Percentiles rank a stretch among this genome's conserved stretches.
phyloP scores from a whole-genome alignment of 2,113 vertebrate species.

The Polyodon spathula region DNA sequence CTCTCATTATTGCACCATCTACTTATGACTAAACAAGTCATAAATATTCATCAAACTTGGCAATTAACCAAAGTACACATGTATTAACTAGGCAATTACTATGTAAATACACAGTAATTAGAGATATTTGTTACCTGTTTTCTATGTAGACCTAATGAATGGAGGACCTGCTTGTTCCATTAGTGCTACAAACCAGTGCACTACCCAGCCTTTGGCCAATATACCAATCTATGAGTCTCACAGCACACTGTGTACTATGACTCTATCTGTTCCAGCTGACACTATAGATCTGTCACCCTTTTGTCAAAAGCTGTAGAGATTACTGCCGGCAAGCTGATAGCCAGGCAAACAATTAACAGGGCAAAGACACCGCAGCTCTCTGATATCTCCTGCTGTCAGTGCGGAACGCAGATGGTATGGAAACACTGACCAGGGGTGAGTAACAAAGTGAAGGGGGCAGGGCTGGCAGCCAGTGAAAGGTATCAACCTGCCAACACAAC shows the following conservation, averaged over 20 bases:
- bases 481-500: too few relatives aligned
- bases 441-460: not conserved
- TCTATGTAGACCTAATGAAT: too few relatives aligned
- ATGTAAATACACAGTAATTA: too few relatives aligned
- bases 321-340: slow-evolving; percentile 22
- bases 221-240: not conserved
- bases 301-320: slow-evolving; percentile 2
- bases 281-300: slow-evolving; percentile 6
- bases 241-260: not conserved
- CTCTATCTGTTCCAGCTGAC: slow-evolving; percentile 3
- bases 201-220: not conserved
- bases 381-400: not conserved
- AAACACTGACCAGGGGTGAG: slow-evolving; percentile 22
- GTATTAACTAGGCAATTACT: too few relatives aligned
- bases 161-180: too few relatives aligned
- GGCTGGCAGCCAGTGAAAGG: too few relatives aligned
- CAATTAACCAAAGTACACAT: too few relatives aligned
- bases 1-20: too few relatives aligned
- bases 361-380: slow-evolving; percentile 10
- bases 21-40: too few relatives aligned
- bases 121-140: too few relatives aligned
- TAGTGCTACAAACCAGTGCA: too few relatives aligned
- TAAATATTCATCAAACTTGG: too few relatives aligned
- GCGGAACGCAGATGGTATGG: slow-evolving; percentile 34
- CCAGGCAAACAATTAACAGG: not conserved